These are phyloP conservation scores for Himantopus leucocephalus DNA, from an alignment of 2,113 vertebrate genomes.

Conservation along the genomic window DNA sequence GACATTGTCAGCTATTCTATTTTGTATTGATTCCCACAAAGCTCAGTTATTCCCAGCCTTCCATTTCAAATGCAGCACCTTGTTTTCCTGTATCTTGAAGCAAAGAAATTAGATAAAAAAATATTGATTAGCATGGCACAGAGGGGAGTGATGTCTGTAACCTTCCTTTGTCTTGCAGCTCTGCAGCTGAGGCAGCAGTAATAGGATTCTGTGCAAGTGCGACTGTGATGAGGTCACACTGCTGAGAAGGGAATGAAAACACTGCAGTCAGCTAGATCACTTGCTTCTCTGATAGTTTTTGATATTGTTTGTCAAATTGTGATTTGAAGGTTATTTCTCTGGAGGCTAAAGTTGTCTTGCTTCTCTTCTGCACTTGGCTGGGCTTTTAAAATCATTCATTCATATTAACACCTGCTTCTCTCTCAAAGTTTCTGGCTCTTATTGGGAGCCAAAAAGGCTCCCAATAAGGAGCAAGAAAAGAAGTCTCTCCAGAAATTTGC, in stretches of 20 bases:
- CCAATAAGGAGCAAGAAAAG: not conserved
- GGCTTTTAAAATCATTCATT: not conserved
- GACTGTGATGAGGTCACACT: constrained; percentile 58
- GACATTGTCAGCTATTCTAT: constrained; percentile 50
- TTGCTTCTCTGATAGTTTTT: constrained; percentile 47
- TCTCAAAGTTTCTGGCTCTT: not conserved
- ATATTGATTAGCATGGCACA: constrained; percentile 44
- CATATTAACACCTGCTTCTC: not conserved
- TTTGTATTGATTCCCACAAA: constrained; percentile 45
- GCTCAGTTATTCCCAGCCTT: constrained; percentile 41
- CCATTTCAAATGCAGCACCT: constrained; percentile 43
- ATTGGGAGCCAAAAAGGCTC: not conserved
- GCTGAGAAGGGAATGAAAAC: constrained; percentile 45
- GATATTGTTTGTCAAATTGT: constrained; percentile 59
- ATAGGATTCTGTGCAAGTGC: constrained; percentile 49
- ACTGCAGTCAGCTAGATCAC: constrained; percentile 34
- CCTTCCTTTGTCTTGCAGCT: constrained; percentile 57
- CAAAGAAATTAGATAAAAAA: constrained; percentile 67
- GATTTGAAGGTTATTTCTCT: constrained; percentile 71
- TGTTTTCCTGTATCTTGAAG: constrained; percentile 51
- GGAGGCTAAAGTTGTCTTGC: constrained; percentile 31
- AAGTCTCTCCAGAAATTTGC: constrained; percentile 12
- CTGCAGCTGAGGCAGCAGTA: constrained; percentile 62
- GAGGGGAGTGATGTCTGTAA: constrained; percentile 42
- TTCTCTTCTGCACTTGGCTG: not conserved